Base-by-base conservation (phyloP, 2,888 invertebrate species). In the Orthosia cruda region DNA sequence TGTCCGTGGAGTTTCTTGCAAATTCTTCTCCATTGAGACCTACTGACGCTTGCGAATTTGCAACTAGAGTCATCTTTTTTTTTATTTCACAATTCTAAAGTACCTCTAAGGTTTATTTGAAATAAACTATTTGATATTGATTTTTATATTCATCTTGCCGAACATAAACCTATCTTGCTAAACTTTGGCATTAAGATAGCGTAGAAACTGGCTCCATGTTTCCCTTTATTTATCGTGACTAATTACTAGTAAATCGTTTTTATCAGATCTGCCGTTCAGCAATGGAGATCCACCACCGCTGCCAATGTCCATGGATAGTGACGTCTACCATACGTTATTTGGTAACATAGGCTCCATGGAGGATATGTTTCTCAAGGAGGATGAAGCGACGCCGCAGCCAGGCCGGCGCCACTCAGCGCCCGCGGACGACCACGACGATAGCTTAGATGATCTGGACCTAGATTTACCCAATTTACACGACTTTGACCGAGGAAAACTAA, bases 281-380 rank as follows among this genome's bases (percentile, higher is more conserved):
- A 32, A 83, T 65, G 64, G 65, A 26, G 45, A 65, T 9, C 40
- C 7, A 20, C 40, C 15, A 13, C 52, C 12, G 13, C 11, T 54
- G 2, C 11, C 32, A 40, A 40, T 40, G 40, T 9, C 40, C 2
- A 18, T 13, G 9, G 49, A 76, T 0, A 57, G 45, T 3, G 77
- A 81, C 12, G 45, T 77, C 13, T 65, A 83, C 11, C 54, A 81
- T 7, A 77, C 68, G 1, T 52, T 86, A n/a, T 83, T 75, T 55
- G 85, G 85, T 7, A 40, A 85, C 26, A 32, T 83, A 23, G 59
- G 52, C 13, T 77, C 85, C 5, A 59, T 78, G 47, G 3, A 67
- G 5, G 80, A 83, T 11, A 47, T 84, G 0, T 71, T 85, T 45
- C 26, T 62, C 4, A 72, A 65, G n/a, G 55, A 67, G 3, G 49